Conservation (phyloP, 2,797 vertebrate genomes). For the Takifugu ocellatus region DNA sequence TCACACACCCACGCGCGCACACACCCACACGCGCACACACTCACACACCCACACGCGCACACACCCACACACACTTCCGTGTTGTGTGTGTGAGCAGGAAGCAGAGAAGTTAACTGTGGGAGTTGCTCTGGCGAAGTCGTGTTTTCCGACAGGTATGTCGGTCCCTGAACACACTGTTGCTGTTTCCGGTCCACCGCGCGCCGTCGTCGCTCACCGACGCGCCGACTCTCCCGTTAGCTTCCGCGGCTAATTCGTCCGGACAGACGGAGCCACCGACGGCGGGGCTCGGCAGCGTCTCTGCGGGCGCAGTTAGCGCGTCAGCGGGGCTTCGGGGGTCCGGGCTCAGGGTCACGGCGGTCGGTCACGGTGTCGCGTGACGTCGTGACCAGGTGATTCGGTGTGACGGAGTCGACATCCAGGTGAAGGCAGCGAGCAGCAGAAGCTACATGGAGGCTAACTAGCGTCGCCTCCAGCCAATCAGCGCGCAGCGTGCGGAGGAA, state of each 20-base stretch:
- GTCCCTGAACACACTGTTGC: neutral
- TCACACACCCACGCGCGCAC: neutral
- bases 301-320: neutral
- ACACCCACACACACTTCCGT: slow-evolving; percentile 1
- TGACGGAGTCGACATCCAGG: slow-evolving; percentile 22
- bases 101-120: slow-evolving; percentile 34
- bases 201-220: neutral
- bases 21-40: no score
- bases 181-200: neutral
- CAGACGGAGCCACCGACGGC: neutral
- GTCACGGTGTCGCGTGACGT: neutral
- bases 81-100: slow-evolving; percentile 37
- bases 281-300: neutral
- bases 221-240: slow-evolving; percentile 20
- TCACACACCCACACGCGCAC: slow-evolving; percentile 1
- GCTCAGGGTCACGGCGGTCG: neutral
- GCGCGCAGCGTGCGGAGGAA: slow-evolving; percentile 12
- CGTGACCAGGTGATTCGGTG: neutral
- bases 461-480: slow-evolving; percentile 9
- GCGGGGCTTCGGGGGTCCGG: neutral
- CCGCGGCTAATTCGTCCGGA: slow-evolving; percentile 17
- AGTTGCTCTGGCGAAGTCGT: slow-evolving; percentile 14
- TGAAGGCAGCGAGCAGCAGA: slow-evolving; percentile 4
- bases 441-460: slow-evolving; percentile 64
- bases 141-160: slow-evolving; percentile 36